phyloP scores from a whole-genome alignment of 2,797 vertebrate genomes.

The Gila robusta region DNA sequence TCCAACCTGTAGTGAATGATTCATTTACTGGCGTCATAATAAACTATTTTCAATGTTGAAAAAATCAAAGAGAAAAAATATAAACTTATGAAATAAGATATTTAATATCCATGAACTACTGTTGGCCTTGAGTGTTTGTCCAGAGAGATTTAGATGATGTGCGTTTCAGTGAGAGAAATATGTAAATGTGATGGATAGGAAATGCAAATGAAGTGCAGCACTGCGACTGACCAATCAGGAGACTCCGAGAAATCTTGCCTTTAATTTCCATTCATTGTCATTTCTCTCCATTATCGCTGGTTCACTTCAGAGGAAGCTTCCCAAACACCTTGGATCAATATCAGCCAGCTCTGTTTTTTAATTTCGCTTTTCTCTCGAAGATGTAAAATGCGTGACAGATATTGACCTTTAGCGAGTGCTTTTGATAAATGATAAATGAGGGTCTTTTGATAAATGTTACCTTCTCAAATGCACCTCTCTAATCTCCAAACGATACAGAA shows the following conservation, averaged over 20 bases:
- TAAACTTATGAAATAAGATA: neutral
- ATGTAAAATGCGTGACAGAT: conserved; percentile 59
- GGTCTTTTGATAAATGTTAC: conserved; percentile 66
- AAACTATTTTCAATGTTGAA: neutral
- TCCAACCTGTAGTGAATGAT: neutral
- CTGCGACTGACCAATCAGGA: conserved; percentile 20
- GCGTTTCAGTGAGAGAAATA: conserved; percentile 1
- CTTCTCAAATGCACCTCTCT: conserved; percentile 63
- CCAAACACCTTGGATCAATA: conserved; percentile 45
- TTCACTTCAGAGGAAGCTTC: conserved; percentile 41
- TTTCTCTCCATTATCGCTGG: conserved; percentile 25
- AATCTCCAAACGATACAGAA: conserved; percentile 64
- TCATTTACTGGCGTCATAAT: neutral
- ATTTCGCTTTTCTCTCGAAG: conserved; percentile 48
- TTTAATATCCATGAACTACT: neutral
- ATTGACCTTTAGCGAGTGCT: conserved; percentile 67
- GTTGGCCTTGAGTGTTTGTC: neutral
- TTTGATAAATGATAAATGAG: conserved; percentile 61
- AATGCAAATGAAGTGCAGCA: conserved; percentile 39
- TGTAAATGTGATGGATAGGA: conserved; percentile 26
- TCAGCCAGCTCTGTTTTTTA: conserved; percentile 6
- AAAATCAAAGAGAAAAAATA: neutral
- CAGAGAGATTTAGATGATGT: neutral
- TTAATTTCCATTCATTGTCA: conserved; percentile 30
- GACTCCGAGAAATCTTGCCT: neutral